phyloP scores from a whole-genome alignment of 2,888 invertebrate species.

The Dorcus hopei region DNA sequence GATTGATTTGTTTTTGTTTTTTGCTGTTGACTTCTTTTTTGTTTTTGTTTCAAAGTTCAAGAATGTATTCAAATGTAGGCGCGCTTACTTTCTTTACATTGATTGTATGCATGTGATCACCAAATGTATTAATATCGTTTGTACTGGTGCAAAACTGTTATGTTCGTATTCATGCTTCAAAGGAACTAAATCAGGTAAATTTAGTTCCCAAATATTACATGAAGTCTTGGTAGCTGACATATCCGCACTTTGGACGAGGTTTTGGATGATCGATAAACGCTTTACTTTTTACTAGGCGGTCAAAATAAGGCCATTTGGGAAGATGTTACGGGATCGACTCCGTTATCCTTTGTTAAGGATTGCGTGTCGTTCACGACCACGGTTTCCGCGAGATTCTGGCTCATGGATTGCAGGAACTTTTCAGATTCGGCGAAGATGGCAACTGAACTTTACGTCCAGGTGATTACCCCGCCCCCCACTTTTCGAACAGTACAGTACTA shows the following conservation, averaged over 20 bases:
- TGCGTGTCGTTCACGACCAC: conserved; percentile 98
- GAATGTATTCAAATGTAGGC: too few species aligned
- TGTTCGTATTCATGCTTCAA: conserved; percentile 50
- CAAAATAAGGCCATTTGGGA: conserved; percentile 98
- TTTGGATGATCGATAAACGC: neutral
- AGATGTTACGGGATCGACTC: conserved; percentile 98
- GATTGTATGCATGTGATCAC: neutral
- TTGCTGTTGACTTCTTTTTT: neutral
- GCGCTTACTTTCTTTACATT: too few species aligned
- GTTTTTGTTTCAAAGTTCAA: too few species aligned
- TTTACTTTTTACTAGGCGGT: conserved; percentile 60
- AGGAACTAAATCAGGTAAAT: conserved; percentile 53
- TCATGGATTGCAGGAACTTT: conserved; percentile 96
- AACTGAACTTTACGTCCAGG: conserved; percentile 90
- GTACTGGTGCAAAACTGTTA: conserved; percentile 48
- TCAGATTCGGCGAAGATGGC: conserved; percentile 95
- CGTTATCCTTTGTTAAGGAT: conserved; percentile 92
- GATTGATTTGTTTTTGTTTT: neutral
- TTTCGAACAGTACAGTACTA: neutral
- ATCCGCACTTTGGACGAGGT: too few species aligned
- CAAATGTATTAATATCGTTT: conserved; percentile 39
- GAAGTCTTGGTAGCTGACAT: too few species aligned
- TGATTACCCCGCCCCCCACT: conserved; percentile 23
- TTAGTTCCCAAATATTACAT: conserved; percentile 40
- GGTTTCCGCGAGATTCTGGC: conserved; percentile 97